Base-by-base conservation (phyloP, 2,797 vertebrate genomes). In the Luscinia luscinia region DNA sequence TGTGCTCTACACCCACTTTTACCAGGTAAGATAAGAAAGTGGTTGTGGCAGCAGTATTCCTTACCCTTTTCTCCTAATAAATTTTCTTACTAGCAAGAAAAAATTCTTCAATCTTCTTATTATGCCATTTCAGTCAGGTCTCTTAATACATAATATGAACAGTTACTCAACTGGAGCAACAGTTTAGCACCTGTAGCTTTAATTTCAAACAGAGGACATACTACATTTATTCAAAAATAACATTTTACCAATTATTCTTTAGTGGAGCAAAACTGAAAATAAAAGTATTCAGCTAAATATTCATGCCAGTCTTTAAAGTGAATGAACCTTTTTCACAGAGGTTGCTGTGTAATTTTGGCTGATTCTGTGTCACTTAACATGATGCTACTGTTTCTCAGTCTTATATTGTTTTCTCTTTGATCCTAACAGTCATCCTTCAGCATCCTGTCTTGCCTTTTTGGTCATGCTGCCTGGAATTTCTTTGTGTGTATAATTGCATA, bases 1-100 rank as follows among this genome's bases (percentile, higher is more conserved):
- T 46, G 46, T 70, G 22, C 30, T 40, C 46, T 41, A 36, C 30
- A 28, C 16, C 16, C 24, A 46, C 15, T 8, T 27, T 81, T 38
- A 20, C 11, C 55, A 95, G 94, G 90, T 94, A 92, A 94, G 93
- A 15, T 5, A 15, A 85, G 36, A 66, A 72, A 3, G 14, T 62
- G 51, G 19, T 49, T 84, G 21, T 61, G 27, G 32, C 30, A 64
- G 30, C 18, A 67, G 8, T 41, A 6, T 76, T 66, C 32, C 40
- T 77, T 46, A 58, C 40, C 3, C 12, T 93, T 77, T 79, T 52
- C 19, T 81, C 6, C 11, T 32, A 28, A 27, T 23, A 9, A 1
- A 5, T 70, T 41, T 81, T 49, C 34, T 41, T 74, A 13, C 11
- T 24, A 49, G 49, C 6, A 34, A 20, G 43, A 73, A 27, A 16